Base-by-base conservation (phyloP, 2,113 vertebrate genomes). In the Caloenas nicobarica region DNA sequence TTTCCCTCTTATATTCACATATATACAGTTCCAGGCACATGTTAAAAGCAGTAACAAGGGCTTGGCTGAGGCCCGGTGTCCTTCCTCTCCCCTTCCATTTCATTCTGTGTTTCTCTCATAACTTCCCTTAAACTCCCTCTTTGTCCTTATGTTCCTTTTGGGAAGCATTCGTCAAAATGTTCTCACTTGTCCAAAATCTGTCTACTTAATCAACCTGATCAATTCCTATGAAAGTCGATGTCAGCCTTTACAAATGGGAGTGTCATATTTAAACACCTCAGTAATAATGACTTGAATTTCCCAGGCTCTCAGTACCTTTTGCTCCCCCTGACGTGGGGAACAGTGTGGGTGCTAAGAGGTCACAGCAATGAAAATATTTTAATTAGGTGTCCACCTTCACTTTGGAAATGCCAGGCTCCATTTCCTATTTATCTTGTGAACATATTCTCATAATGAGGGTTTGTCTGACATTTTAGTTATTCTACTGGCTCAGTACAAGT, bases 11-110 rank as follows among this genome's bases (percentile, higher is more conserved):
- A 92, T 86, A 74, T 53, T 90, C 81, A 34, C 82, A 93, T 92
- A 50, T 90, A 93, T 96, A 92, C 61, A 83, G 94, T 94, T 97
- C 94, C 81, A 97, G 93, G 91, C 93, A 97, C 97, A 97, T 97
- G 97, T 95, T 97, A 89, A 94, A 96, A 95, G 93, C 76, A 89
- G 73, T 91, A 93, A 96, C 95, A 81, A 54, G 69, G 86, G 44
- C 73, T 96, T 93, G 93, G 93, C 95, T 93, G 80, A 69, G 70
- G 69, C 86, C 66, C 38, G 7, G 61, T 96, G 93, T 97, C 93
- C 93, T 96, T 95, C 95, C 92, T 97, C 72, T 97, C 82, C 86
- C 95, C 95, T 95, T 96, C 89, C 86, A 74, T 83, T 86, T 90
- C 34, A 7, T 68, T 96, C 60, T 53, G 80, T 70, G 31, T 90